Evolutionary conservation across 2,888 invertebrate species (phyloP), one percentile per base, ranked within the genome.

Genomic region (Diarsia brunnea): DNA sequence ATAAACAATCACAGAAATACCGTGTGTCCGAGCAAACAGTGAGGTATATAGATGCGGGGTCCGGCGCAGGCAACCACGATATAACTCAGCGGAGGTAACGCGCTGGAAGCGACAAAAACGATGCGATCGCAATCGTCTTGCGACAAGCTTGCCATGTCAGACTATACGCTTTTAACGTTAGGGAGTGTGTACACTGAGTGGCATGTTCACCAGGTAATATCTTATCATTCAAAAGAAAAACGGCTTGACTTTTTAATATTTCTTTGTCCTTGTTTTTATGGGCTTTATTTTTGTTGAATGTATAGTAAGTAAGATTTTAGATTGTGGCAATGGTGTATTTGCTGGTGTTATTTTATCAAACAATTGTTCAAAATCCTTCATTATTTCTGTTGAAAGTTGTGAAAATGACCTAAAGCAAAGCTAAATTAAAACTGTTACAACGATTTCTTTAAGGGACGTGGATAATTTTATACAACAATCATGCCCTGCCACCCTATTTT

Each of bases 21-120:
- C 31, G 19, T 16, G 11, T 51, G n/a, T 51, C 2, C 12, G 16
- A n/a, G 43, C 21, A 43, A 43, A 45, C 16, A 68, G 38, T 43
- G 76, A 66, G 19, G 38, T 14, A 16, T 69, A n/a, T 49, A 69
- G 49, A 7, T n/a, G 77, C 16, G 14, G 53, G 8, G 31, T 61
- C 53, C 7, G n/a, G 38, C 24, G 47, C 24, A 38, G 14, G 7
- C 31, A 24, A 31, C 43, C 79, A 76, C 64, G 66, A 19, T 61
- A 38, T n/a, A 47, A 49, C 67, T 49, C 63, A n/a, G 31, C 12
- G 63, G 66, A 73, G 66, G 84, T 73, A 79, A 73, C 58, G 67
- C 38, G 53, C 55, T 24, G 84, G 73, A 84, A 79, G 47, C n/a
- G 58, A 84, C 63, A 74, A 68, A 69, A 70, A 79, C 67, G 31